Evolutionary conservation across 2,888 invertebrate genomes (phyloP), one percentile per base, ranked within the genome.

Genomic region (Eucera pruinosa): DNA sequence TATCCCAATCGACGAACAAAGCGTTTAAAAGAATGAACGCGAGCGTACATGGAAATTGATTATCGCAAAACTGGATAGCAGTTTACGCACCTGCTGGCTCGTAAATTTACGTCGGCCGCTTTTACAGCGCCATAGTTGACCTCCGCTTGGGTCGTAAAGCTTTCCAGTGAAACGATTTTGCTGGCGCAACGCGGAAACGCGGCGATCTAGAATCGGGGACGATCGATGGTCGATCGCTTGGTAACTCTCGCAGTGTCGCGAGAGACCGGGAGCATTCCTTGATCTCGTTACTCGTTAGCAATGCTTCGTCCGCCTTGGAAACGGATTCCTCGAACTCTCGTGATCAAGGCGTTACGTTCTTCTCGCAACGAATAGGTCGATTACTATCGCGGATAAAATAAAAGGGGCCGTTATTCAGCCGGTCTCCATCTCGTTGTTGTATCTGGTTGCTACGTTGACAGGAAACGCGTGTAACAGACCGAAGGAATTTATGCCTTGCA

Each of bases 281-380:
- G 61, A 65, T 71, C 61, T 68, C 78, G 80, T 82, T 81, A 78
- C 54, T 18, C 3, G 68, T n/a, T n/a, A n/a, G n/a, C n/a, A n/a
- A n/a, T 41, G 61, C 58, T 39, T 54, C 20, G 48, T 72, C 48
- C 66, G 78, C 62, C 72, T 82, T 69, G 72, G 41, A n/a, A 72
- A 64, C 62, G 41, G 69, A 82, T 81, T 82, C 78, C 68, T 60
- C 57, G 73, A 72, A 72, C 48, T 27, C 72, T 54, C 54, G 39
- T 71, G 72, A 71, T 55, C 60, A 54, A 71, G 39, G 60, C 43
- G 61, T 62, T 57, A 62, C 73, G 73, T 71, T 71, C 61, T 27
- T 33, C 52, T n/a, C 39, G 9, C 36, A 39, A 43, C 57, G 73
- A 74, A 81, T 48, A 58, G 61, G 36, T 58, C 47, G 50, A 77